A percentile compares a stretch with the other conserved stretches of the same genome.
phyloP scores from a whole-genome alignment of 2,888 invertebrate species.

The Frankliniella fusca region DNA sequence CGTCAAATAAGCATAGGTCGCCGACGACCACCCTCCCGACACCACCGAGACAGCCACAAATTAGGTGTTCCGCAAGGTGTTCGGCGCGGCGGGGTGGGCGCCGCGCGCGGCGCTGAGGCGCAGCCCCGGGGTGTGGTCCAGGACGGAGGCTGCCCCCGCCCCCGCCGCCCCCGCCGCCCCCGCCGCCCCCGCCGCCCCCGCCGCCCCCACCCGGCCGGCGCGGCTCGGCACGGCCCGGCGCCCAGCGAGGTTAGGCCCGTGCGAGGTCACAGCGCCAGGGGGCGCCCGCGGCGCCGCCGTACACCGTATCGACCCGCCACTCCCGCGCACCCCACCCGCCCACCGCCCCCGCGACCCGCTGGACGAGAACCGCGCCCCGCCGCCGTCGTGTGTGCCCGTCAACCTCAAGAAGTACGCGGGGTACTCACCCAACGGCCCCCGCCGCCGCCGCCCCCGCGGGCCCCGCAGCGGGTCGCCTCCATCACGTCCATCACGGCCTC shows the following conservation, averaged over 20 bases:
- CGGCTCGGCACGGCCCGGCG: not conserved
- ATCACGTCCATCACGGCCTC: not conserved
- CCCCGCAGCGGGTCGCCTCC: not conserved
- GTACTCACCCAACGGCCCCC: not conserved
- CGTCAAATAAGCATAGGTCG: too few relatives aligned
- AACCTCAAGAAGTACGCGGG: not conserved
- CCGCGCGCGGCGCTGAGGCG: not conserved
- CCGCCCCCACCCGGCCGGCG: not conserved
- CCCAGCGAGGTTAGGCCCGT: not conserved
- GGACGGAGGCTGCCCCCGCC: not conserved
- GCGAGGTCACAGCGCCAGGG: not conserved
- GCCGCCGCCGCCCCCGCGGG: not conserved
- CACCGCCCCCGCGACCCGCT: too few relatives aligned
- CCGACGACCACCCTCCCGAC: too few relatives aligned
- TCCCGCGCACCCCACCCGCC: too few relatives aligned
- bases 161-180: not conserved
- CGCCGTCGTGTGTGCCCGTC: too few relatives aligned
- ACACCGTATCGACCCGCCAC: too few relatives aligned
- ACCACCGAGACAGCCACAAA: too few relatives aligned
- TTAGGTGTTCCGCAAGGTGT: too few relatives aligned
- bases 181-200: not conserved
- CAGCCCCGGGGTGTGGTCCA: not conserved
- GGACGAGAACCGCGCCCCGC: too few relatives aligned
- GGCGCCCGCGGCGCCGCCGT: not conserved
- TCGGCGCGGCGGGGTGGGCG: too few relatives aligned